Evolutionary conservation across 2,797 vertebrate genomes (phyloP).

Genomic region (Cynopterus sphinx): DNA sequence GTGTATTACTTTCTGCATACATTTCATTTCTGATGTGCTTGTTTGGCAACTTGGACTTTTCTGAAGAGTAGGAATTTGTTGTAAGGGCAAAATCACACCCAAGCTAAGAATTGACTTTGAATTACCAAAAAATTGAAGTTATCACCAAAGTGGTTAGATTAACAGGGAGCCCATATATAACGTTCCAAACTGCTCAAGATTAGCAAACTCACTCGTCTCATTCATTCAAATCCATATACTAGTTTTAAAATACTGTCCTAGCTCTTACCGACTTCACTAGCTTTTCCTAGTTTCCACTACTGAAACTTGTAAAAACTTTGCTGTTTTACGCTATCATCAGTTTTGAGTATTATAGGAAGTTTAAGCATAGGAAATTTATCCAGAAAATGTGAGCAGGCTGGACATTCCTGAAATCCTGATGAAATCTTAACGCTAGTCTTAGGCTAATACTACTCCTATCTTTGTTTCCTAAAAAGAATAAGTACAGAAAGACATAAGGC

Average conservation of each 20-base stretch:
- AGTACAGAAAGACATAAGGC: neutral
- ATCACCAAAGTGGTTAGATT: neutral
- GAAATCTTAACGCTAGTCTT: neutral
- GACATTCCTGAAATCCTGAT: constrained; percentile 3
- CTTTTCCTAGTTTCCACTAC: neutral
- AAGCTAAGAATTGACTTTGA: neutral
- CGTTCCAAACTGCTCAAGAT: neutral
- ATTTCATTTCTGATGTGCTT: neutral
- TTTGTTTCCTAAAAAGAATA: neutral
- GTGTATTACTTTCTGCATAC: neutral
- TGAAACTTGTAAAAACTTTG: neutral
- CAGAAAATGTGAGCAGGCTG: neutral
- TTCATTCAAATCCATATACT: neutral
- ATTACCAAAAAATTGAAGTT: neutral
- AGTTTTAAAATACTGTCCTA: neutral
- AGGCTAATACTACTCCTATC: neutral
- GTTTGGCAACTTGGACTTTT: neutral
- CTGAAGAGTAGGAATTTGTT: neutral
- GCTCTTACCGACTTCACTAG: neutral
- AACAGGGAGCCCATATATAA: neutral
- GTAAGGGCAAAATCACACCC: neutral
- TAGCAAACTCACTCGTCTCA: neutral
- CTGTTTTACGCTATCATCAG: neutral
- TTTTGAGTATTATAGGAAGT: neutral
- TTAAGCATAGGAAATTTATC: neutral